Percentiles rank a stretch among this genome's conserved stretches.
Evolutionary conservation across 2,888 invertebrate genomes (phyloP).

Genomic region (Drosophila macrothrix): DNA sequence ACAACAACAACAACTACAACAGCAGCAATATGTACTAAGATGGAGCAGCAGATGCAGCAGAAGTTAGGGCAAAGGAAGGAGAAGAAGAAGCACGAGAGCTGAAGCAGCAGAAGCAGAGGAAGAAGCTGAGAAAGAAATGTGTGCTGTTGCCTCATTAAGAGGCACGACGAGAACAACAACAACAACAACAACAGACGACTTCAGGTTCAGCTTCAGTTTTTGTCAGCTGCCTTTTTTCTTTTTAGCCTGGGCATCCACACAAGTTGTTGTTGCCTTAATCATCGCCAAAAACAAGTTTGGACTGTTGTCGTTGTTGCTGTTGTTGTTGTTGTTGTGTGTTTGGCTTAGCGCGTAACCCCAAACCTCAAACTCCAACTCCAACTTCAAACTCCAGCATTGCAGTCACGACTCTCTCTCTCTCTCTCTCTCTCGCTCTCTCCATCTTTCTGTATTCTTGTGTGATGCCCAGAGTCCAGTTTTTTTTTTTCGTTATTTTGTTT

Average conservation of each 20-base stretch:
- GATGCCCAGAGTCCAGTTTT: constrained; percentile 44
- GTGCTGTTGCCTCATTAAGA: constrained; percentile 22
- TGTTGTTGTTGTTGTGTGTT: constrained; percentile 24
- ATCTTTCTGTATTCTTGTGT: not conserved
- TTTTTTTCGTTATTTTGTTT: constrained; percentile 39
- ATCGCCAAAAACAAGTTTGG: constrained; percentile 70
- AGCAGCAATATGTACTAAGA: not conserved
- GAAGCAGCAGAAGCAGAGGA: not conserved
- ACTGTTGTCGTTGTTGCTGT: constrained; percentile 24
- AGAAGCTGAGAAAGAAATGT: constrained; percentile 38
- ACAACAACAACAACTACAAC: constrained; percentile 3
- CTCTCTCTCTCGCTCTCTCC: not conserved
- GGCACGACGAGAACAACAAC: constrained; percentile 21
- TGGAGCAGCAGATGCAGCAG: not conserved
- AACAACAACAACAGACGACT: constrained; percentile 7
- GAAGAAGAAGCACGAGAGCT: constrained; percentile 3
- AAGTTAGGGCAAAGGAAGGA: not conserved
- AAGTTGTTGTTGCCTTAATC: constrained; percentile 57
- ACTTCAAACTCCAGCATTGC: constrained; percentile 17
- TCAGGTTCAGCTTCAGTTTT: constrained; percentile 12
- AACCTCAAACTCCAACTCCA: not conserved
- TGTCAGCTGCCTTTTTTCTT: constrained; percentile 44
- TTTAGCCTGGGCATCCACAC: constrained; percentile 41
- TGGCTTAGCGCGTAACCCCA: constrained; percentile 58
- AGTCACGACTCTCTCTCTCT: constrained; percentile 1